phyloP scores from a whole-genome alignment of 2,797 vertebrate species.

The Benthosema pterotum region DNA sequence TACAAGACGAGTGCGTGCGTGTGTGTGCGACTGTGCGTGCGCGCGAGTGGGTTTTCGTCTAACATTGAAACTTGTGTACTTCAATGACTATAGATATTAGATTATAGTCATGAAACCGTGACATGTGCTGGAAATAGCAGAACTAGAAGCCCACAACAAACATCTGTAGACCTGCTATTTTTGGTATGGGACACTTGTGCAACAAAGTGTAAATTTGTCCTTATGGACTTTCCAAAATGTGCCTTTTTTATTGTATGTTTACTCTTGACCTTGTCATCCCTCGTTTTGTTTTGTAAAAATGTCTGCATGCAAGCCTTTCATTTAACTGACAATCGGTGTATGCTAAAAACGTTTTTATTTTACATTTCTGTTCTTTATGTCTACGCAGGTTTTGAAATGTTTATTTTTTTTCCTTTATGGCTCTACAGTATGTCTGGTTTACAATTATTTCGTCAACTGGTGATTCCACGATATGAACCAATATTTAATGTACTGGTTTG shows the following conservation, averaged over 20 bases:
- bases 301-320: constrained; percentile 44
- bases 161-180: no score
- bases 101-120: constrained; percentile 1
- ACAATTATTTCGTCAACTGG: neutral
- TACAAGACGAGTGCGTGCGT: neutral
- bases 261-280: neutral
- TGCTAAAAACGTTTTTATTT: constrained; percentile 23
- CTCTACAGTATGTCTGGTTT: constrained; percentile 21
- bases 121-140: no score
- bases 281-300: constrained; percentile 15
- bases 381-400: neutral
- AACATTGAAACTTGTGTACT: neutral
- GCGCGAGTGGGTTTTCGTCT: neutral
- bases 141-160: no score
- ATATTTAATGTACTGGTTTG: constrained; percentile 28
- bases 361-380: neutral
- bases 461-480: constrained; percentile 13
- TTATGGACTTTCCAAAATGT: constrained; percentile 37
- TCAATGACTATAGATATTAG: constrained; percentile 16
- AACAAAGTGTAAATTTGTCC: no score
- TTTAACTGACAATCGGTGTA: constrained; percentile 58
- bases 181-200: no score
- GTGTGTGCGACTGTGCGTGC: constrained; percentile 3
- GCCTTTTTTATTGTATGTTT: constrained; percentile 54
- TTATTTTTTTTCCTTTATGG: neutral